A percentile compares a stretch with the other conserved stretches of the same genome.
Conservation (phyloP, 1,140 invertebrate species). For the Cyclargus thomasi region DNA sequence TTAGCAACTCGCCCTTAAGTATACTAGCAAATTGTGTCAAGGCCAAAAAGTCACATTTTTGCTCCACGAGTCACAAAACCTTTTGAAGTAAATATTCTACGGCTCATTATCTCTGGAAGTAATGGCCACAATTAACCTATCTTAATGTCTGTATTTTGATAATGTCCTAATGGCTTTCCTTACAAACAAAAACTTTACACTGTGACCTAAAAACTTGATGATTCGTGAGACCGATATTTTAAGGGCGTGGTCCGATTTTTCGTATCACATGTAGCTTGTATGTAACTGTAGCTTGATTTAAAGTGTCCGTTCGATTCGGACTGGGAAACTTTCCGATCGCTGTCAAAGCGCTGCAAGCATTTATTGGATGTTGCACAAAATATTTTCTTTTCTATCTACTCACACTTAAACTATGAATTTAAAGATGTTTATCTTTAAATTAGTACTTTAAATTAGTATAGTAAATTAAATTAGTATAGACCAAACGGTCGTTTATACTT, state of each 20-base stretch:
- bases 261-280: too few species aligned
- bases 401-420: too few species aligned
- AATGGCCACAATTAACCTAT: slow-evolving; percentile 11
- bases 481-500: slow-evolving; percentile 2
- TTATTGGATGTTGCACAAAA: too few species aligned
- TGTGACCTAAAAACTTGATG: neutral
- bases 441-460: too few species aligned
- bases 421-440: too few species aligned
- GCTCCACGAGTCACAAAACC: slow-evolving; percentile 2
- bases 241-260: neutral
- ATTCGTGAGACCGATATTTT: neutral
- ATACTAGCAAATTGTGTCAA: neutral
- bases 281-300: too few species aligned
- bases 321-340: too few species aligned
- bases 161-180: neutral
- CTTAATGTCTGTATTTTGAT: slow-evolving; percentile 13
- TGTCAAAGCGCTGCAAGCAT: too few species aligned
- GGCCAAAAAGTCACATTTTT: neutral
- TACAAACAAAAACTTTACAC: neutral
- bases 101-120: neutral
- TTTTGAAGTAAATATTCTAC: neutral
- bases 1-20: too few species aligned
- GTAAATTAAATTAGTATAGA: too few species aligned
- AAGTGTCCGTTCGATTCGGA: too few species aligned
- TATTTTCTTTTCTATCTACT: too few species aligned